Base-by-base conservation (phyloP, 2,888 invertebrate species). In the Minunthozetes semirufus region DNA sequence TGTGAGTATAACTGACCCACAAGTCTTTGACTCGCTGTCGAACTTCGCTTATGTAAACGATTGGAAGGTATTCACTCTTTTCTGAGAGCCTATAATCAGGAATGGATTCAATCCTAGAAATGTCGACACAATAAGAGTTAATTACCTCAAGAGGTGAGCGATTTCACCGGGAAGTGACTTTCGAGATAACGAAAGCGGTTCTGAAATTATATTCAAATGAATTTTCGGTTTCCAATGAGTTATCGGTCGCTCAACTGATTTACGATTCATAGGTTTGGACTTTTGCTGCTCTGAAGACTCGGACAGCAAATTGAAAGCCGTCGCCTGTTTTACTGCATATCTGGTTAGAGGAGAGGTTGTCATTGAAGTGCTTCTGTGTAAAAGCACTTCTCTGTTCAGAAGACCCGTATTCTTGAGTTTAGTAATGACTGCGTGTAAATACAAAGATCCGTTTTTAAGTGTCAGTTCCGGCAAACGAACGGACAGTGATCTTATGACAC, bases 361-460 rank as follows among this genome's bases (percentile, higher is more conserved):
- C 78, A 87, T 85, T 6, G 81, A 80, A 87, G 84, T 38, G 89
- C 84, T 38, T 87, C 87, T 68, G 75, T 77, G 80, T 78, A 80
- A 72, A 85, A 84, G 82, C 89, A 88, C 25, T 83, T 82, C 79
- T 73, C 73, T 27, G 72, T 59, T 66, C 66, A 76, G 13, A 77
- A 77, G 66, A 74, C 73, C 22, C n/a, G 70, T 42, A 2, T 81
- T 80, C 38, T 63, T 76, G n/a, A 75, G 76, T 5, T 84, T 87
- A 22, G 89, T 86, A 48, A 91, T 81, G 70, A 89, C 86, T 1
- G 90, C 87, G 82, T 93, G 92, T 81, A 94, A 86, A 81, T 86
- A 90, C 66, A 96, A 82, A 8, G 91, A 90, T 0, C 95, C 96
- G 86, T 96, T 96, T 75, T 88, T 87, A 17, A 90, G 86, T 0